A percentile compares a stretch with the other conserved stretches of the same genome.
These are phyloP conservation scores for Argopecten irradians DNA, from an alignment of 1,140 invertebrate genomes.

Conservation along the genomic window DNA sequence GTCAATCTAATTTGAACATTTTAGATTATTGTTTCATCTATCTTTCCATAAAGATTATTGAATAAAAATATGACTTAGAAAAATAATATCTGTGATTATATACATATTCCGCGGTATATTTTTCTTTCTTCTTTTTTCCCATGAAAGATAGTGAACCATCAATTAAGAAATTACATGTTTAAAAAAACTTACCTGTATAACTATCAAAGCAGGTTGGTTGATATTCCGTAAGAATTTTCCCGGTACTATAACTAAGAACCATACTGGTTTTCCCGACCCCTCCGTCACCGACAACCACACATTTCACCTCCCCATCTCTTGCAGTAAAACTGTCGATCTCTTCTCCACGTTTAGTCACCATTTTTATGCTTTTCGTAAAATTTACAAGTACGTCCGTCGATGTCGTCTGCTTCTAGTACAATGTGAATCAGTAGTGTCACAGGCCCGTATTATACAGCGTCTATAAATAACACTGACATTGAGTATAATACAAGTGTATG, in stretches of 20 bases:
- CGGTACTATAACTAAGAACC: slow-evolving; percentile 70
- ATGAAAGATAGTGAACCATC: too few species aligned
- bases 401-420: not conserved
- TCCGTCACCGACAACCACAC: slow-evolving; percentile 71
- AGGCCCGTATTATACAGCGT: not conserved
- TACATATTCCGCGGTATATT: too few species aligned
- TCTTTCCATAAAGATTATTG: too few species aligned
- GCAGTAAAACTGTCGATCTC: not conserved
- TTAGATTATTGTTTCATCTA: too few species aligned
- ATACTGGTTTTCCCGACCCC: slow-evolving; percentile 71
- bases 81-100: too few species aligned
- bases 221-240: slow-evolving; percentile 68
- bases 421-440: not conserved
- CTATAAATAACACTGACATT: not conserved
- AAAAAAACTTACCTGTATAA: slow-evolving; percentile 56
- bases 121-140: too few species aligned
- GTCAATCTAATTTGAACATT: too few species aligned
- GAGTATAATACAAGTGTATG: not conserved
- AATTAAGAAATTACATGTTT: too few species aligned
- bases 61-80: too few species aligned
- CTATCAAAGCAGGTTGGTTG: slow-evolving; percentile 73
- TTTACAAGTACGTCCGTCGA: not conserved
- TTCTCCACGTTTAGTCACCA: not conserved
- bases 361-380: not conserved
- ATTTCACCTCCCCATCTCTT: slow-evolving; percentile 53